Conservation (phyloP, 2,797 vertebrate genomes). For the Yasuhikotakia modesta region DNA sequence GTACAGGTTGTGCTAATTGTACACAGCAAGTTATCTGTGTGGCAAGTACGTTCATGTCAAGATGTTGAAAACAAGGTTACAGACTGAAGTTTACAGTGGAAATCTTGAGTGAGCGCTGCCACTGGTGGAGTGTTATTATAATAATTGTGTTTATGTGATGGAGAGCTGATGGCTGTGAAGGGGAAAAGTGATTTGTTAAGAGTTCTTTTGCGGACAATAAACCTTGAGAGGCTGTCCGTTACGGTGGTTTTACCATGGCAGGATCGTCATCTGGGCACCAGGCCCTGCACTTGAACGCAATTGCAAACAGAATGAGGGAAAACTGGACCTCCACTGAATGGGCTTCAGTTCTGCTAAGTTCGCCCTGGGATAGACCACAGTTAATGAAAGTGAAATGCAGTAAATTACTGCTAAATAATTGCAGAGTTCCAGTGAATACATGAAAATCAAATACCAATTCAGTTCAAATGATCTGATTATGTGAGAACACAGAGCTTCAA, state of each 20-base stretch:
- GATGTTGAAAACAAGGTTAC: slow-evolving; percentile 46
- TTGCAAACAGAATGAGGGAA: too few species aligned
- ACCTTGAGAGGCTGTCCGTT: not conserved
- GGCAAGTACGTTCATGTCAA: slow-evolving; percentile 46
- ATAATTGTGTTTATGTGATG: slow-evolving; percentile 40
- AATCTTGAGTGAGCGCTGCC: slow-evolving; percentile 9
- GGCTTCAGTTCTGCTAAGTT: too few species aligned
- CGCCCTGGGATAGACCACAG: too few species aligned
- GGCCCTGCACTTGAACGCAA: too few species aligned
- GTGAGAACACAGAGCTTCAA: not conserved
- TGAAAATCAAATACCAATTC: not conserved
- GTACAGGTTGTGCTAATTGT: slow-evolving; percentile 26
- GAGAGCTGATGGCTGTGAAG: not conserved
- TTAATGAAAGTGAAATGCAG: too few species aligned
- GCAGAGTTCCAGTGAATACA: not conserved
- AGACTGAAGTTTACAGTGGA: slow-evolving; percentile 7
- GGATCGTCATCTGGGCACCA: too few species aligned
- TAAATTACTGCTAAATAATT: too few species aligned
- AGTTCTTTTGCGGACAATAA: not conserved
- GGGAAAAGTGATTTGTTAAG: not conserved
- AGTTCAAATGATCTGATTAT: not conserved
- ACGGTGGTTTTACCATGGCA: too few species aligned
- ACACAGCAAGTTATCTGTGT: slow-evolving; percentile 14
- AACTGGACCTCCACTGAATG: too few species aligned
- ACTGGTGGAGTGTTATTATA: slow-evolving; percentile 37